Conservation (phyloP, 1,140 invertebrate genomes). For the Trinorchestia longiramus region DNA sequence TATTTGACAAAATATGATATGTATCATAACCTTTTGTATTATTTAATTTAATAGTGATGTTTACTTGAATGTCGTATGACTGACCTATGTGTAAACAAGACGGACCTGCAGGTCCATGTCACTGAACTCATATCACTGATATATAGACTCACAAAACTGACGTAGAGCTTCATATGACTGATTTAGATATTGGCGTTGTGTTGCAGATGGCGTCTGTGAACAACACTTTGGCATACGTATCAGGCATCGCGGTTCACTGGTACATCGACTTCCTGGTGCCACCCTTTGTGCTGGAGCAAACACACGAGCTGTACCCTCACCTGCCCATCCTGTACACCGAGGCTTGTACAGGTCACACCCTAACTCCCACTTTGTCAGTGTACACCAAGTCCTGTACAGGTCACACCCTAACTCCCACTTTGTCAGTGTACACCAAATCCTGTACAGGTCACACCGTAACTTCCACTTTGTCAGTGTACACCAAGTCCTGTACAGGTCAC, state of each 20-base stretch:
- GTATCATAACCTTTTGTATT: too few species aligned
- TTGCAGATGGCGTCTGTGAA: slow-evolving; percentile 71
- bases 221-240: slow-evolving; percentile 77
- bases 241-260: slow-evolving; percentile 88
- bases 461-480: too few species aligned
- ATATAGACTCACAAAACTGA: neutral
- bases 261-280: slow-evolving; percentile 77
- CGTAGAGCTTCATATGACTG: neutral
- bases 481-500: too few species aligned
- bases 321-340: slow-evolving; percentile 84
- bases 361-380: too few species aligned
- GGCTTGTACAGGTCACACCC: slow-evolving; percentile 76
- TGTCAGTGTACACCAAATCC: too few species aligned
- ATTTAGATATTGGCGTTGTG: neutral
- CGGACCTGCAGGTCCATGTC: neutral
- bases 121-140: neutral
- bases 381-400: too few species aligned
- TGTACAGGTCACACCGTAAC: too few species aligned
- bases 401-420: too few species aligned
- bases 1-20: neutral
- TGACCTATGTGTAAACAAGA: too few species aligned
- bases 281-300: slow-evolving; percentile 72
- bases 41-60: too few species aligned
- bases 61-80: too few species aligned
- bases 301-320: slow-evolving; percentile 76